Evolutionary conservation across 92 coral and sea anemone genomes (phyloP).

Genomic region (Epizoanthus stellaris): DNA sequence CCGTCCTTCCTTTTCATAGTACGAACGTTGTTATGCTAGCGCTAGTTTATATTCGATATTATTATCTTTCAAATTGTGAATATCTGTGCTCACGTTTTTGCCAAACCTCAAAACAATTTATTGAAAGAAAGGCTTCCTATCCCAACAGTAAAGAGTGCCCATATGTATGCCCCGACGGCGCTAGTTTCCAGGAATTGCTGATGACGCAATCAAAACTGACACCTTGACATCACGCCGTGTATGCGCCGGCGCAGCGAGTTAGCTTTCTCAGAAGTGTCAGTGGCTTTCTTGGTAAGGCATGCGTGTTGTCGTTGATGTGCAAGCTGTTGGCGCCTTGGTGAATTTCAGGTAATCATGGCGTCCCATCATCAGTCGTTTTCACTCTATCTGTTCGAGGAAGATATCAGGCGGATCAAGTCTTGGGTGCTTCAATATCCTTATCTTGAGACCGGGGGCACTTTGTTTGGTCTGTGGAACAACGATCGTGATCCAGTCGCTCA

Average conservation of each 20-base stretch:
- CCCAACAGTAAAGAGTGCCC: too few relatives aligned
- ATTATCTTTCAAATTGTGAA: too few relatives aligned
- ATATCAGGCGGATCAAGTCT: constrained; percentile 42
- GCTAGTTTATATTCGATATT: too few relatives aligned
- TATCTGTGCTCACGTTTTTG: too few relatives aligned
- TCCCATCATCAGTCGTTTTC: constrained; percentile 23
- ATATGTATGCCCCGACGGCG: too few relatives aligned
- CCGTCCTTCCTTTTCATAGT: background rate
- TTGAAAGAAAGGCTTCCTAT: too few relatives aligned
- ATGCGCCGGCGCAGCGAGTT: background rate
- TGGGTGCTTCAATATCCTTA: constrained; percentile 77
- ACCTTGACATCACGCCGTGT: background rate
- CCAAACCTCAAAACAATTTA: too few relatives aligned
- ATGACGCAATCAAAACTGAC: too few relatives aligned
- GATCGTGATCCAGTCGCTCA: constrained; percentile 60
- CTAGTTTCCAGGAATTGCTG: constrained; percentile 1
- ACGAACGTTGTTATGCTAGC: too few relatives aligned
- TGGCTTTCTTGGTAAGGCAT: too few relatives aligned
- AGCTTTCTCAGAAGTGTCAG: background rate
- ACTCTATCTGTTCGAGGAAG: constrained; percentile 72
- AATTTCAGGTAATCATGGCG: constrained; percentile 3
- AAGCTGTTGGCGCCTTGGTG: background rate
- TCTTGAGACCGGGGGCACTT: constrained; percentile 85
- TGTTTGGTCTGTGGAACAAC: constrained; percentile 84
- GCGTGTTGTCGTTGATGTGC: background rate